Evolutionary conservation across 2,113 vertebrate genomes (phyloP), one percentile per base, ranked within the genome.

Genomic region (Aspiorhynchus laticeps): DNA sequence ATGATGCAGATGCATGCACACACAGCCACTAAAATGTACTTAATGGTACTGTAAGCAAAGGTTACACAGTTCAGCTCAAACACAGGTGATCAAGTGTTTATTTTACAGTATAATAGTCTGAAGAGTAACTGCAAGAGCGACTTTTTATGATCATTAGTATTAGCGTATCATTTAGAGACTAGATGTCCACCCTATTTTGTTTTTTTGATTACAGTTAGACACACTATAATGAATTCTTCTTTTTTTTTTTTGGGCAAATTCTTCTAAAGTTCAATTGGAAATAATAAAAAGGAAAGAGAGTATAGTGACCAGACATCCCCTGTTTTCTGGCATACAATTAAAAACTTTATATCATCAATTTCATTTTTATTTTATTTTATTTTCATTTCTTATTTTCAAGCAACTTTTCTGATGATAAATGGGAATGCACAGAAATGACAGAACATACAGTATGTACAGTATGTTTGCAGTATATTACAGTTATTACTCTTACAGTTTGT

Each of bases 1-100:
- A 83, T 69, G 43, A 48, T 26, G 41, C 73, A 46, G 38, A 75
- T 75, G 24, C 73, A 75, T 26, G 41, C 24, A 75, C 73, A 71
- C 33, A 75, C 12, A 14, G 36, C 6, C 12, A 46, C 24, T 75
- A 76, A 76, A 46, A 28, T 76, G 41, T 15, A 75, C 41, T 75
- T 75, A 11, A 24, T 38, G 69, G 33, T 24, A 24, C 33, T 24
- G 8, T 56, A 7, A 41, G 7, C 12, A 63, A 26, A 61, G 24
- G 21, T 61, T 26, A 56, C 1, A 56, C 12, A 46, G 41, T 73
- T 73, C 38, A 38, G 21, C 11, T 46, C 41, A 26, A 75, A 75
- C 71, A 71, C 17, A 38, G 19, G 21, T 75, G 41, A 75, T 12
- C 19, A 41, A 75, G 38, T 26, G 10, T 73, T 73, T 69, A n/a